A percentile compares a stretch with the other conserved stretches of the same genome.
These are phyloP conservation scores for Sweltsa coloradensis DNA, from an alignment of 1,140 invertebrate genomes.

Conservation along the genomic window DNA sequence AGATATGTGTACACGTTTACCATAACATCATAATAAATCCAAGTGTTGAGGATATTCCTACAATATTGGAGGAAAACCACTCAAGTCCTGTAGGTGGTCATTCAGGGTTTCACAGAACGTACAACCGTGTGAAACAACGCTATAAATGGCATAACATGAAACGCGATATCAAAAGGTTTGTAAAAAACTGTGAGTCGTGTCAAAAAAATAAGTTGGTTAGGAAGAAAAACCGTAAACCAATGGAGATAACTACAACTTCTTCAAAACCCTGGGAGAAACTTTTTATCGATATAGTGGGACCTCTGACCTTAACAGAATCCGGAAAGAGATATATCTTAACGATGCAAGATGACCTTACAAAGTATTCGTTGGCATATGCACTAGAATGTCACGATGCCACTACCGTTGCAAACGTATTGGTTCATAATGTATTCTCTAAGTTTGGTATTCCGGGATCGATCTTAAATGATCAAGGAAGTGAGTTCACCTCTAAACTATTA, in stretches of 20 bases:
- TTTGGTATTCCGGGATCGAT: too few relatives aligned
- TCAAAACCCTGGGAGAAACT: slow-evolving; percentile 15
- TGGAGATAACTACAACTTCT: slow-evolving; percentile 18
- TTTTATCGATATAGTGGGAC: slow-evolving; percentile 20
- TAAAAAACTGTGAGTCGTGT: slow-evolving; percentile 11
- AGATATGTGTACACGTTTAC: too few relatives aligned
- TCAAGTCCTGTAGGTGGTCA: slow-evolving; percentile 11
- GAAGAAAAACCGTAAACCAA: slow-evolving; percentile 13
- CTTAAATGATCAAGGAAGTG: too few relatives aligned
- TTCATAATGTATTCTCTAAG: too few relatives aligned
- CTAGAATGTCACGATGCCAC: too few relatives aligned
- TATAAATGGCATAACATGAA: slow-evolving; percentile 11
- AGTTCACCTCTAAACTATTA: too few relatives aligned
- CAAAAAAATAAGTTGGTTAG: slow-evolving; percentile 14
- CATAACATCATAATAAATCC: not conserved
- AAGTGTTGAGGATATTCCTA: not conserved
- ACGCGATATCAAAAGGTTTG: slow-evolving; percentile 10
- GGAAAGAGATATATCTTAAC: slow-evolving; percentile 14
- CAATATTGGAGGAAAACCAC: slow-evolving; percentile 16
- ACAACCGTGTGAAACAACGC: slow-evolving; percentile 8
- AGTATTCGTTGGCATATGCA: too few relatives aligned
- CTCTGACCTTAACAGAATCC: slow-evolving; percentile 14
- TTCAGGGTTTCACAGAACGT: slow-evolving; percentile 12
- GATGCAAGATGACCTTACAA: too few relatives aligned
- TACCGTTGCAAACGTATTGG: too few relatives aligned